Base-by-base conservation (phyloP, 2,113 vertebrate species). In the Empidonax alnorum region DNA sequence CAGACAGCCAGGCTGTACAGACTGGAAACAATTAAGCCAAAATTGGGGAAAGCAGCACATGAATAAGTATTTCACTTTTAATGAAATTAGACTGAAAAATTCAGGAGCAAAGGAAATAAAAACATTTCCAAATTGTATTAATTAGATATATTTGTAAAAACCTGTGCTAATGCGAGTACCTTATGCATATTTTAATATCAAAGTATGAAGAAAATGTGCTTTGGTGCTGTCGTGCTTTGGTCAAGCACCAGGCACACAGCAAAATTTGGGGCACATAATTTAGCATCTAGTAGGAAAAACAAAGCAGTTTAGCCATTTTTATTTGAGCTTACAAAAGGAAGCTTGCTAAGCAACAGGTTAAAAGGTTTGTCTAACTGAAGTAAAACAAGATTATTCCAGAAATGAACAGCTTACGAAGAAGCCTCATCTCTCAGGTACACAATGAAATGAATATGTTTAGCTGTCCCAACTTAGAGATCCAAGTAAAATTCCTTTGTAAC, bases 1-100 rank as follows among this genome's bases (percentile, higher is more conserved):
- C 88, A 96, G 90, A 93, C 96, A 95, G 92, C 76, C 28, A 0
- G 79, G 76, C 61, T 89, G 94, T 95, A 93, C 93, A 96, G 94
- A 52, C 92, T 95, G 93, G 85, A 95, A 94, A 96, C 90, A 96
- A 97, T 96, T 95, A 96, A 95, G 53, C 76, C 79, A 87, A 97
- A 96, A 94, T 31, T 93, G 83, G 25, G 73, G 52, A 90, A 95
- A 95, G 66, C 84, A 90, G 65, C 58, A 58, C 85, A 95, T 67
- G 82, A 96, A 92, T 95, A 95, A 96, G 18, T 62, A 93, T 93
- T 94, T 56, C 24, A 47, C 39, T 90, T 37, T 81, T 58, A 94
- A 84, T 84, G 76, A 90, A 95, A 96, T 87, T 81, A 67, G 73
- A n/a, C 61, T 61, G 68, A 93, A 92, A 94, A 75, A 87, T 68